Conservation (phyloP, 2,113 vertebrate species). For the Condylura cristata region DNA sequence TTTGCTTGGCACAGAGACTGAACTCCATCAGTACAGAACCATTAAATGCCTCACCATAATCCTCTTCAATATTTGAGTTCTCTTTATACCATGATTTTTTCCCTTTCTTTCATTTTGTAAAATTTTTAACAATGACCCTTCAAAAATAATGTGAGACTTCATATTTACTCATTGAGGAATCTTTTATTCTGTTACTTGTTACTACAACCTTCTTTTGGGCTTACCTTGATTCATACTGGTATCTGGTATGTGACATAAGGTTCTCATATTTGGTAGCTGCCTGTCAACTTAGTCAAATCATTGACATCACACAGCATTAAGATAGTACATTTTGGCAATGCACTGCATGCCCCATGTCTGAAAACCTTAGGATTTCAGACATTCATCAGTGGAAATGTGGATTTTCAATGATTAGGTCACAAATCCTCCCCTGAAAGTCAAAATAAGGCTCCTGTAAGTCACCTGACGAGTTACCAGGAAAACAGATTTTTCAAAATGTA, state of each 20-base stretch:
- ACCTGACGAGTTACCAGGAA: slow-evolving; percentile 18
- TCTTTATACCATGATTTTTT: not conserved
- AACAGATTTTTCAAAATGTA: slow-evolving; percentile 24
- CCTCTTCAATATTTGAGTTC: slow-evolving; percentile 14
- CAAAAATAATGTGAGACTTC: slow-evolving; percentile 30
- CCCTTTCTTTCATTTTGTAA: not conserved
- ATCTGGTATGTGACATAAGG: not conserved
- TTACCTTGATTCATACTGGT: slow-evolving; percentile 54
- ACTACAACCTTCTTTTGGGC: slow-evolving; percentile 38
- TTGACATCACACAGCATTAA: slow-evolving; percentile 66
- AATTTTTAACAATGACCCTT: slow-evolving; percentile 39
- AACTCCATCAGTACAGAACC: slow-evolving; percentile 18
- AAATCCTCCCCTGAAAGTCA: slow-evolving; percentile 39
- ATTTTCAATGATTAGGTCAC: slow-evolving; percentile 42
- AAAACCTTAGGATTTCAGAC: slow-evolving; percentile 66
- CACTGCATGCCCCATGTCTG: slow-evolving; percentile 52
- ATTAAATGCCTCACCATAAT: slow-evolving; percentile 42
- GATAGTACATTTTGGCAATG: slow-evolving; percentile 64
- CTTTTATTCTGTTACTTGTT: not conserved
- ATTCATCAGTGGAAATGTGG: slow-evolving; percentile 60
- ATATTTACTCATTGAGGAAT: not conserved
- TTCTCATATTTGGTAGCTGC: slow-evolving; percentile 68
- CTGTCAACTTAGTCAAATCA: slow-evolving; percentile 70
- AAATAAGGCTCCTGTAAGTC: slow-evolving; percentile 57
- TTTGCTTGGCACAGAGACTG: not conserved